These are phyloP conservation scores for Chouioia cunea DNA, from an alignment of 2,888 invertebrate genomes.

Conservation along the genomic window DNA sequence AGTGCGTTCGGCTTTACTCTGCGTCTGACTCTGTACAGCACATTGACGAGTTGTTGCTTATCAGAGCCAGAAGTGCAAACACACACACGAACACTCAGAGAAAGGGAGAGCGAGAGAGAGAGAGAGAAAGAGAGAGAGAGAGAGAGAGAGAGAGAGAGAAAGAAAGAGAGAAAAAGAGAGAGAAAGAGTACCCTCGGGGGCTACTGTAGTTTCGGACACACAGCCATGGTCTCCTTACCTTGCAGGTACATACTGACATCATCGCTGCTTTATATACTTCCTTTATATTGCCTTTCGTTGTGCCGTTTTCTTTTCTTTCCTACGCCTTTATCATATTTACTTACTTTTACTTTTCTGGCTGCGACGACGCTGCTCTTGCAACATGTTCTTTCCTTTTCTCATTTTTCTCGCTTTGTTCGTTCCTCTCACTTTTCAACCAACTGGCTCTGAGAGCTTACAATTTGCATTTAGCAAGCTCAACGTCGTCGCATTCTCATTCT, in stretches of 20 bases:
- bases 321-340: not conserved
- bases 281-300: conserved; percentile 47
- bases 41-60: not conserved
- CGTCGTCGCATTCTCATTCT: conserved; percentile 1
- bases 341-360: conserved; percentile 20
- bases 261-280: conserved; percentile 55
- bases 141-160: conserved; percentile 43
- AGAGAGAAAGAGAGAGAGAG: conserved; percentile 39
- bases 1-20: too few relatives aligned
- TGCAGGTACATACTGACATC: conserved; percentile 72
- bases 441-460: not conserved
- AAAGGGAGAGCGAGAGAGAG: conserved; percentile 4
- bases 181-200: conserved; percentile 55
- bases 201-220: conserved; percentile 73
- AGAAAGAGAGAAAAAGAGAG: conserved; percentile 47
- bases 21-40: too few relatives aligned
- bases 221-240: conserved; percentile 76
- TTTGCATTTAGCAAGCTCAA: not conserved
- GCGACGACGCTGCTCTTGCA: not conserved
- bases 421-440: not conserved
- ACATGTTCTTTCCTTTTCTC: conserved; percentile 27
- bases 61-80: conserved; percentile 11
- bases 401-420: conserved; percentile 37
- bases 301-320: conserved; percentile 38
- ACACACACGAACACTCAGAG: conserved; percentile 45